A percentile compares a stretch with the other conserved stretches of the same genome.
Evolutionary conservation across 1,140 invertebrate genomes (phyloP).

Genomic region (Lasioglossum albipes): DNA sequence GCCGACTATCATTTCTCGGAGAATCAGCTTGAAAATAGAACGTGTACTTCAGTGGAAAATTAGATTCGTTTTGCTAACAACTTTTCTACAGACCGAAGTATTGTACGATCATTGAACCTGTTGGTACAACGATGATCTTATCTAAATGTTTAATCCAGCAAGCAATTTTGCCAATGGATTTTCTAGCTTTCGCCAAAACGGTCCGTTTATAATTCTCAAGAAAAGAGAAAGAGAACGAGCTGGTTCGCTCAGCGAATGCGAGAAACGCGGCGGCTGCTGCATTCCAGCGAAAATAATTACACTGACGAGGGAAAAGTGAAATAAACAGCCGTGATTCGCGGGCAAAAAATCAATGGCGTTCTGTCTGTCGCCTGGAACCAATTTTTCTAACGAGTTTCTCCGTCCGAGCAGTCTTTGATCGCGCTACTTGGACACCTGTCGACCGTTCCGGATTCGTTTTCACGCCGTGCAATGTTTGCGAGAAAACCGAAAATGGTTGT

Average conservation of each 20-base stretch:
- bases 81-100: no score
- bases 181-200: not conserved
- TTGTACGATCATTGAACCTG: no score
- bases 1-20: not conserved
- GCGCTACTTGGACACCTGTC: slow-evolving; percentile 16
- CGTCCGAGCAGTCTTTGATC: slow-evolving; percentile 12
- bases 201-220: not conserved
- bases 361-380: not conserved
- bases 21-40: not conserved
- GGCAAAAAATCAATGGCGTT: not conserved
- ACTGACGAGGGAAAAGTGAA: not conserved
- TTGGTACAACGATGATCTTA: not conserved
- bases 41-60: not conserved
- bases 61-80: not conserved
- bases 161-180: no score
- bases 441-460: slow-evolving; percentile 4
- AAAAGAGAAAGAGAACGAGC: not conserved
- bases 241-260: not conserved
- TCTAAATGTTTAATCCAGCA: not conserved
- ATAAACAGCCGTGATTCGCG: not conserved
- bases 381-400: slow-evolving; percentile 20
- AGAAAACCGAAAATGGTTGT: no score
- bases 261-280: not conserved
- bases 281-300: slow-evolving; percentile 1
- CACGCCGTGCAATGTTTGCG: no score